Conservation (phyloP, 2,113 vertebrate genomes). For the Notothenia coriiceps region DNA sequence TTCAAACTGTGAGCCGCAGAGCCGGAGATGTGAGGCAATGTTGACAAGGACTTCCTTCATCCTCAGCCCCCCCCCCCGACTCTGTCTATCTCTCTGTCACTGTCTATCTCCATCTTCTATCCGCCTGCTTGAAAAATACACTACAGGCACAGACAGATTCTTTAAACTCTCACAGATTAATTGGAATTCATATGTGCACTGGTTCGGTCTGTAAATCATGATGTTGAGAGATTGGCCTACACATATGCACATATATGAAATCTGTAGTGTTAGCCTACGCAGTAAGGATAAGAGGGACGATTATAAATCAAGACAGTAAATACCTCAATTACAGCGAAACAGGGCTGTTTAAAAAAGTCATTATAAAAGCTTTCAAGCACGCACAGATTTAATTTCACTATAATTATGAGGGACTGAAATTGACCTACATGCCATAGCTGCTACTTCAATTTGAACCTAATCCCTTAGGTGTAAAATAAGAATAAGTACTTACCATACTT, state of each 20-base stretch:
- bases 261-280: neutral
- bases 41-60: constrained; percentile 44
- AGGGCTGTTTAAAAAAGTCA: neutral
- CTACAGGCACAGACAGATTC: constrained; percentile 1
- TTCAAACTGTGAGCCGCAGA: constrained; percentile 45
- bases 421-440: neutral
- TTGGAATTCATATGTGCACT: neutral
- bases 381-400: neutral
- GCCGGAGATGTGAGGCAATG: constrained; percentile 57
- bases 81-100: neutral
- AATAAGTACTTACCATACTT: neutral
- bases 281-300: neutral
- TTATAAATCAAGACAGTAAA: neutral
- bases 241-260: neutral
- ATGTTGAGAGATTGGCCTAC: neutral
- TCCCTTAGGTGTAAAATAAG: neutral
- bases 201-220: neutral
- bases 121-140: constrained; percentile 14
- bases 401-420: neutral
- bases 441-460: neutral
- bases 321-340: neutral
- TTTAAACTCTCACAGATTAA: constrained; percentile 8
- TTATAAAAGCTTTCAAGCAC: neutral
- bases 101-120: constrained; percentile 26
- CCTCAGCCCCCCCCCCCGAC: neutral